These are phyloP conservation scores for Oncorhynchus tshawytscha DNA, from an alignment of 2,113 vertebrate species.

Conservation along the genomic window DNA sequence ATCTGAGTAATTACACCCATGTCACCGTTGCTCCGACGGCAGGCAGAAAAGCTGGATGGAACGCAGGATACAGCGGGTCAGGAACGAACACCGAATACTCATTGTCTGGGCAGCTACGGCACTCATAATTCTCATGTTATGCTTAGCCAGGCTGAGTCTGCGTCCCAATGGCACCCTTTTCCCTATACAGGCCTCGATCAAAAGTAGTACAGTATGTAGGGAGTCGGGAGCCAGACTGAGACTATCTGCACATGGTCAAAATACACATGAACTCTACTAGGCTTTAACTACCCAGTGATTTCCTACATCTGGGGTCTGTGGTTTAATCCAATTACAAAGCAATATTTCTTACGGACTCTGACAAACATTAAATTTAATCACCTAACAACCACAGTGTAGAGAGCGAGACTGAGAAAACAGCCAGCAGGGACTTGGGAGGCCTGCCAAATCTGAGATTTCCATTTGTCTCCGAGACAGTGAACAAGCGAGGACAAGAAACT, in stretches of 20 bases:
- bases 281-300: neutral
- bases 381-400: neutral
- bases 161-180: too few species aligned
- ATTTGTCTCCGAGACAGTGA: neutral
- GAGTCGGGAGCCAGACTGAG: too few species aligned
- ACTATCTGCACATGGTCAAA: neutral
- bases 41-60: slow-evolving; percentile 2
- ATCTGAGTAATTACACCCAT: slow-evolving; percentile 12
- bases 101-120: neutral
- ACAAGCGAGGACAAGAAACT: neutral
- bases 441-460: neutral
- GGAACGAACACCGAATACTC: neutral
- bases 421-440: neutral
- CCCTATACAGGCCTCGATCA: too few species aligned
- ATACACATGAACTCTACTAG: neutral
- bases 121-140: neutral
- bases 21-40: slow-evolving; percentile 2
- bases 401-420: too few species aligned
- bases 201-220: too few species aligned
- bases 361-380: neutral
- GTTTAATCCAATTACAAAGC: neutral
- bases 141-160: neutral
- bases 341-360: neutral
- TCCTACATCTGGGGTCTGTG: neutral
- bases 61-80: slow-evolving; percentile 15